These are phyloP conservation scores for Umimayanthus kanabou DNA, from an alignment of 92 coral and sea anemone species.

Conservation along the genomic window DNA sequence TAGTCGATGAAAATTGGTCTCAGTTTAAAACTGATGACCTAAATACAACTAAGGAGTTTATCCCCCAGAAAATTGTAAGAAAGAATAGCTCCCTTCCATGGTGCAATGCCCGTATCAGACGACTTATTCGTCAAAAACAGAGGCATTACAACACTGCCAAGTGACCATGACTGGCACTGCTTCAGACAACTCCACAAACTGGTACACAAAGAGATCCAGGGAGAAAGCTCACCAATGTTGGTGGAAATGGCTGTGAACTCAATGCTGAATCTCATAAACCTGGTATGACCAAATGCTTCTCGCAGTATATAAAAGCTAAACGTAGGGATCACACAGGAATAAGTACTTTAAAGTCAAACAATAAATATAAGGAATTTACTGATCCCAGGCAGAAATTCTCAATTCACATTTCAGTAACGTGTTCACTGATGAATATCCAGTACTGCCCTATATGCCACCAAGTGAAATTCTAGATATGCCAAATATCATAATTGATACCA, in stretches of 20 bases:
- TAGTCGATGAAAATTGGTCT: neutral
- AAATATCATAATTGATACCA: neutral
- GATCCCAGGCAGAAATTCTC: slow-evolving; percentile 38
- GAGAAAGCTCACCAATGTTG: slow-evolving; percentile 23
- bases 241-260: too few relatives aligned
- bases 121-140: neutral
- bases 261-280: slow-evolving; percentile 2
- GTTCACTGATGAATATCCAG: slow-evolving; percentile 21
- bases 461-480: too few relatives aligned
- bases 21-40: slow-evolving; percentile 1
- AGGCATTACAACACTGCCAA: neutral
- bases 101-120: neutral
- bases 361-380: slow-evolving; percentile 28
- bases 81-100: slow-evolving; percentile 18
- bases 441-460: too few relatives aligned
- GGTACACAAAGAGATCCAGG: slow-evolving; percentile 17
- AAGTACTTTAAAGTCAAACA: slow-evolving; percentile 6
- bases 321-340: slow-evolving; percentile 24
- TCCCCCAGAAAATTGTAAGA: slow-evolving; percentile 5
- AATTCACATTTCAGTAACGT: slow-evolving; percentile 18
- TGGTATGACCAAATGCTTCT: slow-evolving; percentile 26
- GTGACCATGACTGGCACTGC: neutral
- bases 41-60: neutral
- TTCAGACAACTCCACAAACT: neutral
- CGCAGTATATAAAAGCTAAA: slow-evolving; percentile 34